Evolutionary conservation across 2,113 vertebrate species (phyloP).

Genomic region (Corythornis vintsioides): DNA sequence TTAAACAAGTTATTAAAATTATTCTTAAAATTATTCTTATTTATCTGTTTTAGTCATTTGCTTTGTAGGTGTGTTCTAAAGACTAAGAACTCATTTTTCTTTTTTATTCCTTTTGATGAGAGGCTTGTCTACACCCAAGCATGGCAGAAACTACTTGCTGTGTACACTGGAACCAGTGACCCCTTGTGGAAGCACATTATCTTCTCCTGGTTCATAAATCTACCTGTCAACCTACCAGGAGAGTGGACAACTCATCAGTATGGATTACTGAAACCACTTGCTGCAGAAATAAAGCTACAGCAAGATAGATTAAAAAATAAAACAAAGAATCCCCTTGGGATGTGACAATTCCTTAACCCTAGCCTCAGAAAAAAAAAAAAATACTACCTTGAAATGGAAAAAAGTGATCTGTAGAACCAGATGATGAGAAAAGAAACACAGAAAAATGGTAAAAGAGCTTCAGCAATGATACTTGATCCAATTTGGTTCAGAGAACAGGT

Average conservation of each 20-base stretch:
- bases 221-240: slow-evolving; percentile 54
- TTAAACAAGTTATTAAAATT: not conserved
- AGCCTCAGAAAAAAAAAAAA: slow-evolving; percentile 6
- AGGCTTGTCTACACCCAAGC: slow-evolving; percentile 1
- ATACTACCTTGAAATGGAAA: slow-evolving; percentile 59
- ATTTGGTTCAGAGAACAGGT: slow-evolving; percentile 18
- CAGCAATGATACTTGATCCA: not conserved
- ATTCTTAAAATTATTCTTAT: slow-evolving; percentile 3
- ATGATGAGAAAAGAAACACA: not conserved
- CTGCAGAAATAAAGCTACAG: slow-evolving; percentile 58
- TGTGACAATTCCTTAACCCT: slow-evolving; percentile 51
- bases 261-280: slow-evolving; percentile 48
- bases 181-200: slow-evolving; percentile 63
- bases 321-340: slow-evolving; percentile 43
- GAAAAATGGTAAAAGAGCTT: slow-evolving; percentile 31
- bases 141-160: slow-evolving; percentile 29
- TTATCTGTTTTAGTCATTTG: not conserved
- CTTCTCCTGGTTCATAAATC: slow-evolving; percentile 60
- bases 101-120: not conserved
- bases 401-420: slow-evolving; percentile 32
- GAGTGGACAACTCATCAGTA: slow-evolving; percentile 40
- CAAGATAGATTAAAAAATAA: slow-evolving; percentile 56
- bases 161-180: slow-evolving; percentile 33
- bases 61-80: not conserved
- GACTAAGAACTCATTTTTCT: not conserved